Evolutionary conservation across 2,888 invertebrate species (phyloP), one percentile per base, ranked within the genome.

Genomic region (Diplolepis rosae): DNA sequence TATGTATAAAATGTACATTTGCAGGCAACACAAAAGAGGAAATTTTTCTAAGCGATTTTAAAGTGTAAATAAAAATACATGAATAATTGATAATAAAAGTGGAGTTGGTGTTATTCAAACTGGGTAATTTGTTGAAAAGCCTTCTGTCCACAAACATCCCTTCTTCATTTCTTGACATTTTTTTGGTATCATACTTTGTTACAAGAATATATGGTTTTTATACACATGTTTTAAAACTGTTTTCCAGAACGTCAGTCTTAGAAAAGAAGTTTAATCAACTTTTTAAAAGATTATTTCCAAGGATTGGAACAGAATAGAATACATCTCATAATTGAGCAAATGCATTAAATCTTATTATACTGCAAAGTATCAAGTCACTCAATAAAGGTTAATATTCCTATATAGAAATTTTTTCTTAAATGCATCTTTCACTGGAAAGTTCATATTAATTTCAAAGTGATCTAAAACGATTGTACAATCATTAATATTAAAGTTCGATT

Each of bases 1-100:
- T 48, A 48, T 48, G 45, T 48, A 48, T 48, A 48, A 48, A 48
- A 48, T 48, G 45, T 48, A 48, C 45, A 48, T 48, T 48, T 48
- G 22, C 18, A 48, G 45, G 18, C 22, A 48, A 48, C 45, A 18
- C 22, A 48, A 48, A 48, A 4, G 15, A 48, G 18, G 45, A 18
- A 11, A 22, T 48, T 48, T 48, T 48, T 48, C 45, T 48, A 48
- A 48, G 45, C 45, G 45, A 48, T 48, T 48, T 18, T 48, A 22
- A 18, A 22, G 5, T 48, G 45, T 48, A 48, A 48, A 22, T 48
- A 48, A 22, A 48, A 48, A 9, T 18, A 18, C 2, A 11, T 48
- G 22, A 48, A 48, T 48, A 18, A 48, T 48, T 48, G 45, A 18
- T 48, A 48, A 48, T 48, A 48, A 48, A 48, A 48, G 22, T 48